These are phyloP conservation scores for Pollachius pollachius DNA, from an alignment of 2,113 vertebrate species.

Conservation along the genomic window DNA sequence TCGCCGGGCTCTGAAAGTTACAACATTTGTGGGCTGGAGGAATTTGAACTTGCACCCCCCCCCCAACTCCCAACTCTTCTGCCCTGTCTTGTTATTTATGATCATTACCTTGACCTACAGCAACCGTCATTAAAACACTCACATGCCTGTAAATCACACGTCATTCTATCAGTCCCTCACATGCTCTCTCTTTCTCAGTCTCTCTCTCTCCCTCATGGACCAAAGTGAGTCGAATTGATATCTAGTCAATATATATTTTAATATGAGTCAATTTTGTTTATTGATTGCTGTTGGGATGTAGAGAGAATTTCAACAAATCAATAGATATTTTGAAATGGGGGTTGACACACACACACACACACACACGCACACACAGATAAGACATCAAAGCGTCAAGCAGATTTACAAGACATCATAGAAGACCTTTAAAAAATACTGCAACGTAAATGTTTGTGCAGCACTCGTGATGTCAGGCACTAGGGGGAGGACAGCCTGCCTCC, in stretches of 20 bases:
- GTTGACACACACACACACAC: constrained; percentile 6
- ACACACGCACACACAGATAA: constrained; percentile 60
- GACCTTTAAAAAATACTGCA: constrained; percentile 75
- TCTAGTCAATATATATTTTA: no score
- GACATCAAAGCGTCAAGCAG: constrained; percentile 70
- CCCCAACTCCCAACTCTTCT: constrained; percentile 11
- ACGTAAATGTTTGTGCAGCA: constrained; percentile 76
- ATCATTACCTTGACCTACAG: constrained; percentile 68
- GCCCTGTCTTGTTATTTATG: constrained; percentile 55
- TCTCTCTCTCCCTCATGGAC: neutral
- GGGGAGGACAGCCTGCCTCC: constrained; percentile 47
- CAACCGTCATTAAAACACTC: constrained; percentile 54
- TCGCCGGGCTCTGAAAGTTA: no score
- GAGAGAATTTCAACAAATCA: no score
- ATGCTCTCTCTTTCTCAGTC: constrained; percentile 10
- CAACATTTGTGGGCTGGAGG: no score
- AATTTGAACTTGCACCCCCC: constrained; percentile 28
- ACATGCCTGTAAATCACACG: constrained; percentile 54
- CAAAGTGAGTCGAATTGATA: no score
- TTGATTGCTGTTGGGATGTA: no score
- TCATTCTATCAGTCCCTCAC: constrained; percentile 25
- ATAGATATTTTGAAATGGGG: no score
- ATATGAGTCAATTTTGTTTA: no score
- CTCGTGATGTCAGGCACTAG: constrained; percentile 57
- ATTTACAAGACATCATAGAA: constrained; percentile 71